A percentile compares a stretch with the other conserved stretches of the same genome.
phyloP scores from a whole-genome alignment of 2,888 invertebrate species.

The Gerris lacustris region DNA sequence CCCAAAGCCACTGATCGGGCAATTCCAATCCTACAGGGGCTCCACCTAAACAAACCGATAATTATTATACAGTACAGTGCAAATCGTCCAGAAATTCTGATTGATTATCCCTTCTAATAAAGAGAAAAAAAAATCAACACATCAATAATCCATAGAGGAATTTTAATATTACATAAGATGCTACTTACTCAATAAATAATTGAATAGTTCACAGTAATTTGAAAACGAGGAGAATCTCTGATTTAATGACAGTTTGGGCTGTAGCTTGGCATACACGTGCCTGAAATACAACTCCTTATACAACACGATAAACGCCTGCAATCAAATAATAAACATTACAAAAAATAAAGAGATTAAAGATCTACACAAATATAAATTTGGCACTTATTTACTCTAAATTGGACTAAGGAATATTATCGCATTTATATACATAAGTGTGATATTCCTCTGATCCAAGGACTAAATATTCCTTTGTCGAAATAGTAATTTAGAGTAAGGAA shows the following conservation, averaged over 20 bases:
- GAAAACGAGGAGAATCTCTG: slow-evolving; percentile 91
- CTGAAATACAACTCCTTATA: slow-evolving; percentile 97
- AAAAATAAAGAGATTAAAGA: slow-evolving; percentile 3
- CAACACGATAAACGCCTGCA: slow-evolving; percentile 76
- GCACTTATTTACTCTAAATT: neutral
- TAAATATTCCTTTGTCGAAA: no score
- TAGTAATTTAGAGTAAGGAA: no score
- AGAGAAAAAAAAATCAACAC: no score
- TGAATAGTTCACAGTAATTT: slow-evolving; percentile 96
- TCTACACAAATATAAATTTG: neutral
- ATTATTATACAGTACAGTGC: neutral
- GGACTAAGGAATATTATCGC: no score
- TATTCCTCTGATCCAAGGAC: no score
- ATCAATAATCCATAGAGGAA: no score
- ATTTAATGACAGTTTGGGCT: slow-evolving; percentile 77
- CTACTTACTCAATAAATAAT: slow-evolving; percentile 69
- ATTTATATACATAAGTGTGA: no score
- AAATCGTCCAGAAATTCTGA: no score
- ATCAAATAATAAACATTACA: neutral
- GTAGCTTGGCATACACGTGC: slow-evolving; percentile 88
- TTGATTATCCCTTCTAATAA: no score
- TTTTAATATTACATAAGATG: neutral
- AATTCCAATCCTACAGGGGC: slow-evolving; percentile 79
- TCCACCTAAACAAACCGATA: slow-evolving; percentile 45
- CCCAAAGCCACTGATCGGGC: slow-evolving; percentile 99